Base-by-base conservation (phyloP, 2,888 invertebrate genomes). In the Brachypterus glaber region DNA sequence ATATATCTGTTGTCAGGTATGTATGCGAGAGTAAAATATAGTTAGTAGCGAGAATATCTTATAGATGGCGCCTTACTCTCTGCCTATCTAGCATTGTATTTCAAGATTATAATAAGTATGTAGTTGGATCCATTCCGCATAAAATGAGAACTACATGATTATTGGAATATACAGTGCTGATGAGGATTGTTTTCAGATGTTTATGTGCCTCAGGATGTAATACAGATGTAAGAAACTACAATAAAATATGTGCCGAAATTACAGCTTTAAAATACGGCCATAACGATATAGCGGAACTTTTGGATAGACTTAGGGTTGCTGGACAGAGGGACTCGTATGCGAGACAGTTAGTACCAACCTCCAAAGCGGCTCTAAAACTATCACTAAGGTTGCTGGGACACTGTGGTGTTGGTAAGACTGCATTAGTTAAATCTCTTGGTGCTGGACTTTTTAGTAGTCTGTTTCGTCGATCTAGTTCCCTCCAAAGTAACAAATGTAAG, bases 241-340 rank as follows among this genome's bases (percentile, higher is more conserved):
- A 80, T 57, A 82, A 82, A 35, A 77, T 83, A 35, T 73, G 79
- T 30, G 80, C 83, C 3, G 83, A 84, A 55, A 79, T 84, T 26
- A 78, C 82, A 48, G 84, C 84, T n/a, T 65, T 83, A 35, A 81
- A 82, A 52, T 75, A 82, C 53, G 82, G 82, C 13, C 75, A 78
- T 58, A 73, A 74, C 41, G 73, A 78, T 43, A 79, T 82, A 37
- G 79, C 79, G 12, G 76, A 76, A 46, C 64, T 85, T 24, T 63
- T 85, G 44, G 76, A 76, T 56, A 74, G 72, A 53, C 62, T 83
- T 30, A 71, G 76, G 69, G 74, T 60, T 69, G 77, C 65, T 60
- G 73, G 67, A 1, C 58, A 58, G 46, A 50, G 62, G 33, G 61
- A 61, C 47, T 35, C 48, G 33, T 61, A 51, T 35, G 60, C 62